A percentile compares a stretch with the other conserved stretches of the same genome.
These are phyloP conservation scores for Cassiopea xamachana DNA, from an alignment of 30 jellyfish, hydroid and myxozoan species.

Conservation along the genomic window DNA sequence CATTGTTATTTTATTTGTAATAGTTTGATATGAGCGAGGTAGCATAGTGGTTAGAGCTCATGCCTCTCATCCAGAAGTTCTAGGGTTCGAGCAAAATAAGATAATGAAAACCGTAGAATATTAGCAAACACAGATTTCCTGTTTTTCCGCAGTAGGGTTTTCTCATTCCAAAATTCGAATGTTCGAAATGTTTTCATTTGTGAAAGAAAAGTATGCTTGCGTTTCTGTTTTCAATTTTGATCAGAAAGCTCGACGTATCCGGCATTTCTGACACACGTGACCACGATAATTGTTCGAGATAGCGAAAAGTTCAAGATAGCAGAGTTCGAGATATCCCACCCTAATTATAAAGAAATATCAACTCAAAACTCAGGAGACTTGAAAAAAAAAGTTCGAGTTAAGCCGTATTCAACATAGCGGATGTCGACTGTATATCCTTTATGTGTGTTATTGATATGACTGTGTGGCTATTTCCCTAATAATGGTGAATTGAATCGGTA, in stretches of 20 bases:
- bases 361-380: neutral
- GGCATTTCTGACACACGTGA: neutral
- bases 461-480: neutral
- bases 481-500: neutral
- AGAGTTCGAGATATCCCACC: neutral
- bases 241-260: neutral
- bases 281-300: neutral
- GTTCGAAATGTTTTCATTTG: neutral
- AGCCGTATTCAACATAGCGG: neutral
- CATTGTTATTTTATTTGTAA: too few species aligned
- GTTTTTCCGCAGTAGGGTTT: neutral
- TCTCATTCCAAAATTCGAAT: neutral
- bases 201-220: neutral
- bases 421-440: neutral
- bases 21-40: too few species aligned
- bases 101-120: neutral
- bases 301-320: neutral
- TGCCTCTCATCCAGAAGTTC: too few species aligned
- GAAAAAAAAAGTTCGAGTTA: neutral
- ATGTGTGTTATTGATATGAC: too few species aligned
- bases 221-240: neutral
- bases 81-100: neutral
- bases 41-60: too few species aligned
- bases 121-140: neutral
- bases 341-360: neutral